Percentiles rank a stretch among this genome's conserved stretches.
These are phyloP conservation scores for Lates calcarifer DNA, from an alignment of 2,113 vertebrate genomes.

Conservation along the genomic window DNA sequence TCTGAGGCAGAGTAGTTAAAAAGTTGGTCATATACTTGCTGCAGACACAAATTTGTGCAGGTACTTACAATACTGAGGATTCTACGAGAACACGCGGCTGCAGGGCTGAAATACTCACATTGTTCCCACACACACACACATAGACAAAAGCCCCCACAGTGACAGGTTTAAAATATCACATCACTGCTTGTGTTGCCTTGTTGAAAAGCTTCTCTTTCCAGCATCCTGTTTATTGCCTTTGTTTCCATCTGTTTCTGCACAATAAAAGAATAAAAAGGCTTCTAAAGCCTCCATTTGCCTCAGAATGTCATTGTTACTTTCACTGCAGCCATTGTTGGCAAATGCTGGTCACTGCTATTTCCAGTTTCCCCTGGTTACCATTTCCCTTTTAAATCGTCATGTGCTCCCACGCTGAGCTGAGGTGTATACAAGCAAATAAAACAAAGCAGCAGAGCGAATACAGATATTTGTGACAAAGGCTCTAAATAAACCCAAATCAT, in stretches of 20 bases:
- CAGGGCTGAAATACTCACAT: conserved; percentile 26
- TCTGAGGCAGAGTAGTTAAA: neutral
- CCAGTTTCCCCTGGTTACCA: conserved; percentile 72
- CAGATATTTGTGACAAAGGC: conserved; percentile 7
- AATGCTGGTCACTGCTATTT: conserved; percentile 48
- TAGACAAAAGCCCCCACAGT: conserved; percentile 6
- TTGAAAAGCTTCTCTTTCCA: conserved; percentile 55
- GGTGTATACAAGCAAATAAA: conserved; percentile 53
- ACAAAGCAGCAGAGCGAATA: conserved; percentile 39
- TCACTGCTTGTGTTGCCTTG: conserved; percentile 16
- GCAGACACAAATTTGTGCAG: conserved; percentile 16
- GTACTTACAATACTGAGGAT: neutral
- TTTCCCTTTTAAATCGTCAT: conserved; percentile 60
- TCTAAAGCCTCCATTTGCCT: conserved; percentile 23
- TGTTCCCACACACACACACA: conserved; percentile 32
- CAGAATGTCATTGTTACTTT: conserved; percentile 48
- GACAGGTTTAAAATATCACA: conserved; percentile 66
- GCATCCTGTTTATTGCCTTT: conserved; percentile 57
- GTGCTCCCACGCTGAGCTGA: conserved; percentile 29
- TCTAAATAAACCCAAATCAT: conserved; percentile 31
- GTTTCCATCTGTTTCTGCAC: conserved; percentile 42
- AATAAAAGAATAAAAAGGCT: conserved; percentile 11
- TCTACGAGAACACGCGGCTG: neutral
- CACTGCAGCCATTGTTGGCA: conserved; percentile 51
- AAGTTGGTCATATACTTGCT: neutral